A percentile compares a stretch with the other conserved stretches of the same genome.
Evolutionary conservation across 1,140 invertebrate genomes (phyloP).

Genomic region (Heterodera schachtii): DNA sequence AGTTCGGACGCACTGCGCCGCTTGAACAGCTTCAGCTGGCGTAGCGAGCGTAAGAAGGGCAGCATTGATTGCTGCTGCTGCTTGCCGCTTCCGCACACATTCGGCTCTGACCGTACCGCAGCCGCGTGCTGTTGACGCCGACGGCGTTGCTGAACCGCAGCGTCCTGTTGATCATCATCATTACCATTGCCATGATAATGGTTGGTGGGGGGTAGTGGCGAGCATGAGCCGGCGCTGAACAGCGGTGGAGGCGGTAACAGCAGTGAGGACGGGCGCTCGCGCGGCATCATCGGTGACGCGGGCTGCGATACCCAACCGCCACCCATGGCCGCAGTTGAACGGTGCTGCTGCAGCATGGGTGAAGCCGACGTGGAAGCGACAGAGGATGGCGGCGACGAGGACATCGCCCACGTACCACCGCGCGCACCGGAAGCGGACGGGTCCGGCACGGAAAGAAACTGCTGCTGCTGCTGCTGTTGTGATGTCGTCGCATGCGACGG

Average conservation of each 20-base stretch:
- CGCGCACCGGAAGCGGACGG: neutral
- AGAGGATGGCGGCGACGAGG: neutral
- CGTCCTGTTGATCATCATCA: neutral
- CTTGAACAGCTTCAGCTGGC: conserved; percentile 24
- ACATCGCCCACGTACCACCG: neutral
- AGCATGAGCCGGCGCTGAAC: neutral
- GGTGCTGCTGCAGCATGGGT: neutral
- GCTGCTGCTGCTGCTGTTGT: neutral
- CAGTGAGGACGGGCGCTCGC: neutral
- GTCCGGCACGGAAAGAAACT: conserved; percentile 5
- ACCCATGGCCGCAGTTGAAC: neutral
- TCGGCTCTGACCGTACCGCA: neutral
- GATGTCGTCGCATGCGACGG: neutral
- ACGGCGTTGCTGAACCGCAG: too few species aligned
- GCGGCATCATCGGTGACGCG: neutral
- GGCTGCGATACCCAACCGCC: neutral
- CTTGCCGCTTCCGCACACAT: neutral
- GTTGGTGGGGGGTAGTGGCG: neutral
- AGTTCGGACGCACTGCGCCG: conserved; percentile 37
- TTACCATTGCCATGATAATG: neutral
- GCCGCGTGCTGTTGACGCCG: neutral
- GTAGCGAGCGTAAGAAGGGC: neutral
- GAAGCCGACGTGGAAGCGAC: neutral
- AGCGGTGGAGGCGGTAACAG: neutral
- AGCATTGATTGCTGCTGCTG: neutral